phyloP scores from a whole-genome alignment of 2,888 invertebrate species.

The Lithophane ornitopus region DNA sequence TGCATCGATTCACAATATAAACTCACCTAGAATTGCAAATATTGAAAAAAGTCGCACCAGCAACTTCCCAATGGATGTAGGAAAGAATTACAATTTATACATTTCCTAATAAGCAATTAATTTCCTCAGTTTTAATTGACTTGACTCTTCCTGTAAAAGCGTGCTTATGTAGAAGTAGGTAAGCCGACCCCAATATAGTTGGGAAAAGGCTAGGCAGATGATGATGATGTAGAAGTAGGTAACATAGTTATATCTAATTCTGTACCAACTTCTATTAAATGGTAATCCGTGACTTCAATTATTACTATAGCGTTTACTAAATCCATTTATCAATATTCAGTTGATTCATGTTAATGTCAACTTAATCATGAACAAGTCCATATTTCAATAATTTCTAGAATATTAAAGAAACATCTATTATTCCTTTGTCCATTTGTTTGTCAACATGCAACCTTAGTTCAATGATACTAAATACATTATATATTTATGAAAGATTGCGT shows the following conservation, averaged over 20 bases:
- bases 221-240: conserved; percentile 14
- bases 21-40: not conserved
- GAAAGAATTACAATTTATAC: conserved; percentile 16
- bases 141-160: conserved; percentile 9
- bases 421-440: conserved; percentile 39
- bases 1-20: not conserved
- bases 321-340: conserved; percentile 26
- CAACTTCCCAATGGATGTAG: conserved; percentile 25
- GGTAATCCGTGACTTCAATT: not conserved
- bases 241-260: not conserved
- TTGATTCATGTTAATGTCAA: conserved; percentile 8
- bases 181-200: too few species aligned
- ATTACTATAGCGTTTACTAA: conserved; percentile 9
- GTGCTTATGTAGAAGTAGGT: conserved; percentile 5
- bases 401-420: conserved; percentile 10
- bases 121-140: conserved; percentile 23
- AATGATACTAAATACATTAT: conserved; percentile 52
- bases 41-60: not conserved
- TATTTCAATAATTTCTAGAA: conserved; percentile 44
- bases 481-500: conserved; percentile 50
- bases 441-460: conserved; percentile 58
- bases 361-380: conserved; percentile 9
- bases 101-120: conserved; percentile 28
- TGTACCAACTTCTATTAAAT: not conserved
- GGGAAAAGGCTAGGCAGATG: too few species aligned